Base-by-base conservation (phyloP, 2,888 invertebrate genomes). In the Abrostola tripartita region DNA sequence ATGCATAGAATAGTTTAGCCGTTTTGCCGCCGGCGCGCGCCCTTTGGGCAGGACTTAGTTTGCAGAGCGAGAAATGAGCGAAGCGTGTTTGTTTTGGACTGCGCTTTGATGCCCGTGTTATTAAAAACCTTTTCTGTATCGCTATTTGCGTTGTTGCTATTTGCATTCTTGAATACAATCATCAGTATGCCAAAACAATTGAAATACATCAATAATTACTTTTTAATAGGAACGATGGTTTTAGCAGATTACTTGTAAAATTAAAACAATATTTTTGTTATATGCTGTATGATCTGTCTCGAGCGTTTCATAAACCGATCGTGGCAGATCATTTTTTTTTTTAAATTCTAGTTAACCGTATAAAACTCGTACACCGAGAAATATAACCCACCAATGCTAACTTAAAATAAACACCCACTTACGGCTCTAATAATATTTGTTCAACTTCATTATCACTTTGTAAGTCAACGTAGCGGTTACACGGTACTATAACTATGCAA, bases 1-100 rank as follows among this genome's bases (percentile, higher is more conserved):
- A 92, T 91, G 91, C 91, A 91, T 91, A 88, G 91, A 91, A 88
- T 87, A 88, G 86, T 87, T 88, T 84, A 87, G 81, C 76, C 79
- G 71, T 78, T 66, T 79, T 56, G 79, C 83, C 76, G 72, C 57
- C 66, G 78, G 82, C 65, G 65, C 42, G 55, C 37, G 55, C 24
- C 58, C 58, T 61, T 65, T 62, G n/a, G 24, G 41, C 44, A 14
- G 9, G n/a, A 61, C 44, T 52, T 11, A 70, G 65, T 63, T 62
- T 60, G 59, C 63, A 47, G 63, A 42, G 52, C 52, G 53, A 58
- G 59, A 55, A 70, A 58, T 72, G 68, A 68, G 14, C 51, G 47
- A 50, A 57, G 60, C 8, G 38, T 10, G 49, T 62, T 37, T 61
- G 52, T 58, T 72, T 58, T 56, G 38, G 12, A 11, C 10, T 11